Evolutionary conservation across 2,888 invertebrate genomes (phyloP).

Genomic region (Drosophila meridionalis): DNA sequence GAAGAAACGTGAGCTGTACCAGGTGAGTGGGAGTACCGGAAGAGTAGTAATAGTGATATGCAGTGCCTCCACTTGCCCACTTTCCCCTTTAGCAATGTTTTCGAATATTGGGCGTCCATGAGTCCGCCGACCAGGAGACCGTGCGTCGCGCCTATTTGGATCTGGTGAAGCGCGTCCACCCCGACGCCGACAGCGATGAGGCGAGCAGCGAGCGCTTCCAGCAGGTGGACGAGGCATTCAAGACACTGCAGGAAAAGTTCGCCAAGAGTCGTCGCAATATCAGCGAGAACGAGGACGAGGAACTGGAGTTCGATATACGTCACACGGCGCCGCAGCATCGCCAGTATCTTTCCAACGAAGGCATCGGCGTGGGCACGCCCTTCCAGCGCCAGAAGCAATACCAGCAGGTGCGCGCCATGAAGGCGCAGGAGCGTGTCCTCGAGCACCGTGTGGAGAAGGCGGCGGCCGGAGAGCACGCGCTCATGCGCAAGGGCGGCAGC

Average conservation of each 20-base stretch:
- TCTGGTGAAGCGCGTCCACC: slow-evolving; percentile 93
- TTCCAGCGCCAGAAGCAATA: slow-evolving; percentile 92
- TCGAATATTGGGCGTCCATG: slow-evolving; percentile 88
- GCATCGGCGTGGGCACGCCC: slow-evolving; percentile 92
- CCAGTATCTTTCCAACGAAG: slow-evolving; percentile 91
- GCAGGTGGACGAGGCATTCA: slow-evolving; percentile 91
- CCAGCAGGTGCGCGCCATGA: slow-evolving; percentile 88
- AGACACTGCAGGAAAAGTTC: slow-evolving; percentile 89
- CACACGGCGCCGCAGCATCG: slow-evolving; percentile 95
- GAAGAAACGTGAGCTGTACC: slow-evolving; percentile 61
- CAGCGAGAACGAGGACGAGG: slow-evolving; percentile 85
- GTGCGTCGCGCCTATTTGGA: slow-evolving; percentile 90
- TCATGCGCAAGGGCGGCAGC: slow-evolving; percentile 87
- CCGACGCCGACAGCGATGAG: slow-evolving; percentile 90
- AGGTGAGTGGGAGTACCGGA: slow-evolving; percentile 33
- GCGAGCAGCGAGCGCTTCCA: slow-evolving; percentile 91
- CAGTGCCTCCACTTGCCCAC: too few relatives aligned
- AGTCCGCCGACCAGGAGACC: slow-evolving; percentile 90
- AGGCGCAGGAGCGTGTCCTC: slow-evolving; percentile 87
- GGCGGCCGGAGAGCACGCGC: slow-evolving; percentile 87
- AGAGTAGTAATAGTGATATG: background rate
- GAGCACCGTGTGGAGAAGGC: slow-evolving; percentile 89
- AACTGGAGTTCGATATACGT: slow-evolving; percentile 89
- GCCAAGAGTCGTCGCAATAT: slow-evolving; percentile 87
- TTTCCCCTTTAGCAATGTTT: slow-evolving; percentile 88